Evolutionary conservation across 1,140 invertebrate species (phyloP).

Genomic region (Drosophila pachea): DNA sequence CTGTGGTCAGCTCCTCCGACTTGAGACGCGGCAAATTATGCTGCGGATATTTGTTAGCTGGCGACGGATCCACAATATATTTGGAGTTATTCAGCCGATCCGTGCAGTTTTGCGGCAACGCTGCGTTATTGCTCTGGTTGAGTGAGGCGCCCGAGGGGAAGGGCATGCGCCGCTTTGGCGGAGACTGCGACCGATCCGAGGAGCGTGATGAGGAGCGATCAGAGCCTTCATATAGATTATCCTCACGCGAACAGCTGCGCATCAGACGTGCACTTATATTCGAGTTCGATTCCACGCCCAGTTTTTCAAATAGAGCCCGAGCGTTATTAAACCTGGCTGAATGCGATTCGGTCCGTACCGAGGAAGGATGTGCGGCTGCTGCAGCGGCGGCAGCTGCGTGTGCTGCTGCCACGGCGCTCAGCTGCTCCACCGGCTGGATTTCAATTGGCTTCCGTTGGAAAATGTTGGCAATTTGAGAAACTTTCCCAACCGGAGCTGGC

Average conservation of each 20-base stretch:
- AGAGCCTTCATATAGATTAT: slow-evolving; percentile 71
- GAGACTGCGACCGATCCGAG: slow-evolving; percentile 76
- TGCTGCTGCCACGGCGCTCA: slow-evolving; percentile 71
- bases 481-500: slow-evolving; percentile 85
- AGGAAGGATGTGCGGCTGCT: slow-evolving; percentile 80
- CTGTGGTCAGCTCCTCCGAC: slow-evolving; percentile 75
- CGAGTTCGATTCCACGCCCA: slow-evolving; percentile 86
- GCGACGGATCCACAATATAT: slow-evolving; percentile 63
- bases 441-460: slow-evolving; percentile 85
- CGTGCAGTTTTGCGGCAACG: slow-evolving; percentile 33
- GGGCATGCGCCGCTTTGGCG: slow-evolving; percentile 72
- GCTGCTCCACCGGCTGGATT: slow-evolving; percentile 74
- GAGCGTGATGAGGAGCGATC: slow-evolving; percentile 74
- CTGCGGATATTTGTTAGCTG: slow-evolving; percentile 47
- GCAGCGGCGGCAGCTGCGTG: slow-evolving; percentile 68
- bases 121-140: slow-evolving; percentile 59
- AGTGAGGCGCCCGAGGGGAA: slow-evolving; percentile 71
- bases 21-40: slow-evolving; percentile 75
- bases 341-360: slow-evolving; percentile 90
- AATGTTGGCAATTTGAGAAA: slow-evolving; percentile 93
- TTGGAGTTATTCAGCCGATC: slow-evolving; percentile 62
- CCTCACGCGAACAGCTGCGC: slow-evolving; percentile 74
- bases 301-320: slow-evolving; percentile 93
- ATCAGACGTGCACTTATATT: slow-evolving; percentile 74
- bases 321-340: slow-evolving; percentile 95